These are phyloP conservation scores for Cebus imitator DNA, from an alignment of 2,113 vertebrate genomes.

Conservation along the genomic window DNA sequence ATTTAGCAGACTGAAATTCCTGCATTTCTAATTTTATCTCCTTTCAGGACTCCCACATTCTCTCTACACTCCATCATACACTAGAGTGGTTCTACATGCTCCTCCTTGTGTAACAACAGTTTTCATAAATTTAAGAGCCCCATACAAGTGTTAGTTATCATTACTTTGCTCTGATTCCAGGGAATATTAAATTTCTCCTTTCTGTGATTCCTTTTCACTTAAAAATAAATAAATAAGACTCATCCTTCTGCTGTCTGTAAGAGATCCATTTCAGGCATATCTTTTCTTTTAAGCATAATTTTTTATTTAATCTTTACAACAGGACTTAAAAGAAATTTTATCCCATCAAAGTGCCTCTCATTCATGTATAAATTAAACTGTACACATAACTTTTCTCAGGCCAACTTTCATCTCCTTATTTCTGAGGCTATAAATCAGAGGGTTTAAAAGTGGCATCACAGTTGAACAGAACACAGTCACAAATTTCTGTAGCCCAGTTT, in stretches of 20 bases:
- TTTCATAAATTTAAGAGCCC: background rate
- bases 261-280: background rate
- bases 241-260: background rate
- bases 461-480: constrained; percentile 44
- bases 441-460: constrained; percentile 32
- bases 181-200: background rate
- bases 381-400: background rate
- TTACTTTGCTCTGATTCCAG: constrained; percentile 10
- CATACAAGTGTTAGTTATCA: background rate
- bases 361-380: background rate
- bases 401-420: constrained; percentile 42
- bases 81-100: background rate
- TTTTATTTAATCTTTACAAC: background rate
- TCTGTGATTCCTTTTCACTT: background rate
- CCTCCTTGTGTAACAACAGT: background rate
- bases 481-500: constrained; percentile 41
- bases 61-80: background rate
- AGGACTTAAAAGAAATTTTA: background rate
- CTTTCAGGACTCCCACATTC: background rate
- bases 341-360: background rate
- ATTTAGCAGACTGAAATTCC: background rate
- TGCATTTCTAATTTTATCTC: background rate
- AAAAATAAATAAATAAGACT: background rate
- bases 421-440: constrained; percentile 23
- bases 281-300: background rate